Evolutionary conservation across 2,113 vertebrate species (phyloP).

Genomic region (Cnemophilus loriae): DNA sequence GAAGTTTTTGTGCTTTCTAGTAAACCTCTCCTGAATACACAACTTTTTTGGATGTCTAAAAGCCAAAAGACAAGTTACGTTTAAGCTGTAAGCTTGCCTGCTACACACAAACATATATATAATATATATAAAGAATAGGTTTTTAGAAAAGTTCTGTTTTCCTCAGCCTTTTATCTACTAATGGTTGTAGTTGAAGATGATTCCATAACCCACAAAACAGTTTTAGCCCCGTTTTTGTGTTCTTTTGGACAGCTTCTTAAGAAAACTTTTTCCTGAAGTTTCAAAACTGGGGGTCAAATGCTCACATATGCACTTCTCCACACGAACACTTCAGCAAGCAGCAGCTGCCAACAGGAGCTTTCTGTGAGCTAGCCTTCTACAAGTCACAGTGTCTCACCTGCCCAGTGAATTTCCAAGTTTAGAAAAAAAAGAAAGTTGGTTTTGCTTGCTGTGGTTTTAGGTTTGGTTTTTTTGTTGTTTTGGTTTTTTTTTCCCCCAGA

Average conservation of each 20-base stretch:
- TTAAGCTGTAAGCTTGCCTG: background rate
- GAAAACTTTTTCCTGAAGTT: background rate
- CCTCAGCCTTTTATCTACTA: background rate
- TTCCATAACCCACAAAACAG: background rate
- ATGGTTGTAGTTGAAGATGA: background rate
- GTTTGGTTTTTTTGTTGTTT: background rate
- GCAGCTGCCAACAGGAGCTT: background rate
- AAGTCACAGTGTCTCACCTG: background rate
- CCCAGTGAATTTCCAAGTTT: background rate
- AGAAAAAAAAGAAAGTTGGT: background rate
- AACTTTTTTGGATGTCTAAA: background rate
- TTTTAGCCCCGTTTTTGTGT: background rate
- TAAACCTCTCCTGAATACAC: background rate
- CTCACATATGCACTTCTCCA: background rate
- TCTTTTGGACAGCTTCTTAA: background rate
- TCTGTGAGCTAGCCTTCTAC: background rate
- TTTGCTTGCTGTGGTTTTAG: background rate
- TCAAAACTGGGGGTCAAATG: background rate
- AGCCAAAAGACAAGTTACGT: background rate
- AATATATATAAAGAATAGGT: background rate
- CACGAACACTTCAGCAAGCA: background rate
- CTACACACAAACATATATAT: background rate
- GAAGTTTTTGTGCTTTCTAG: background rate
- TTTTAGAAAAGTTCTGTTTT: background rate
- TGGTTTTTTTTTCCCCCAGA: rapidly evolving